Evolutionary conservation across 2,113 vertebrate species (phyloP), one percentile per base, ranked within the genome.

Genomic region (Chionis minor): DNA sequence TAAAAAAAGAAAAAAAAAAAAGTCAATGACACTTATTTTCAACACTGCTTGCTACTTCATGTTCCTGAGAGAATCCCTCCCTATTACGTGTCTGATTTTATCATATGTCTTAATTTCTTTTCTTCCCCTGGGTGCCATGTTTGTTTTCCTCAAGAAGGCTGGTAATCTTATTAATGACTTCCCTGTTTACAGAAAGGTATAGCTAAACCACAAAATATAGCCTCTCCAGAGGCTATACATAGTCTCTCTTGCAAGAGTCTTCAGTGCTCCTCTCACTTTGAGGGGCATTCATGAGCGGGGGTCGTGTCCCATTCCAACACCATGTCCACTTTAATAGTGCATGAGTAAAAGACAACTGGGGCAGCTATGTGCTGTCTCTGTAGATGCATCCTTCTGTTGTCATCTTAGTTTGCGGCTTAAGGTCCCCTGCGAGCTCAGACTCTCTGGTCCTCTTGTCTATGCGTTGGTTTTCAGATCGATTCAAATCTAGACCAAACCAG

Each of bases 211-310:
- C 8, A 75, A 79, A 80, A 72, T 13, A 33, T 8, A 83, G 18
- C 6, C 11, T 73, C 4, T 86, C 4, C 38, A 38, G 38, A 38
- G 38, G 38, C 38, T 38, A 38, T 38, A 38, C 8, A 38, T 38
- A 38, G 38, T 38, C 38, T 38, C 38, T 38, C 22, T 42, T 49
- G 21, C 30, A 42, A n/a, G 10, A 54, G 27, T 6, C 51, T 52
- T 58, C 42, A 44, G 9, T 10, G 3, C 5, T 33, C 11, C 24
- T 72, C 38, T 66, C 12, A 8, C 59, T 84, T 61, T 38, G n/a
- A 52, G 17, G 40, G 13, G 4, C 12, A 27, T 32, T 19, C 14
- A 33, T 33, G 28, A 49, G 6, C 0, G 1, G 8, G 20, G 22
- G 30, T n/a, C 35, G 81, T 33, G 15, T n/a, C 33, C 23, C 15